Conservation (phyloP, 2,888 invertebrate species). For the Sepiola atlantica region DNA sequence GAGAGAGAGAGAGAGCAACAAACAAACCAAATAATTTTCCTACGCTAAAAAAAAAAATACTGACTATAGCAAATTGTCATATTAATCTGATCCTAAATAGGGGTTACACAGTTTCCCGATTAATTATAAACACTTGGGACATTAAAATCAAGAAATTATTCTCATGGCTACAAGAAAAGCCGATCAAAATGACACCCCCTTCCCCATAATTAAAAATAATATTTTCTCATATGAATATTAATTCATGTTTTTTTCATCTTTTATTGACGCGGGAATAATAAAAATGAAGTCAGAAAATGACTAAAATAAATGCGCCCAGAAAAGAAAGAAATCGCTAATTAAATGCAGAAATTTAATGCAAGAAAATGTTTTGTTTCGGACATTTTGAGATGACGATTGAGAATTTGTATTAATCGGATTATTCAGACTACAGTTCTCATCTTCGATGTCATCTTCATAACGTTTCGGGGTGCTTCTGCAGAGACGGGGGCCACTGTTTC, state of each 20-base stretch:
- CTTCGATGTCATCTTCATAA: too few relatives aligned
- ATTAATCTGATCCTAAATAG: too few relatives aligned
- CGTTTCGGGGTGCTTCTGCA: too few relatives aligned
- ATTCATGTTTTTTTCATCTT: background rate
- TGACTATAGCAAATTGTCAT: too few relatives aligned
- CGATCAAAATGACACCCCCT: background rate
- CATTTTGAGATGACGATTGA: too few relatives aligned
- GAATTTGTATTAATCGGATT: too few relatives aligned
- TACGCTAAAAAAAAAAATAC: too few relatives aligned
- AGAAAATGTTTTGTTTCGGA: background rate
- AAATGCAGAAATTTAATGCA: background rate
- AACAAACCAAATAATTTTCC: too few relatives aligned
- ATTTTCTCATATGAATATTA: slow-evolving; percentile 24
- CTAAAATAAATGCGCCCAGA: background rate
- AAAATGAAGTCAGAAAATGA: background rate
- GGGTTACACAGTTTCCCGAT: background rate
- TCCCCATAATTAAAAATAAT: background rate
- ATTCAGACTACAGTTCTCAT: too few relatives aligned
- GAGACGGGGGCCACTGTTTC: too few relatives aligned
- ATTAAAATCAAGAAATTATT: background rate
- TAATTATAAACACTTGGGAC: background rate
- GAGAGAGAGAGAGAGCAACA: too few relatives aligned
- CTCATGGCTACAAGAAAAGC: background rate
- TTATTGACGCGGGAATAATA: background rate
- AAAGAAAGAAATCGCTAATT: background rate